phyloP scores from a whole-genome alignment of 2,113 vertebrate genomes.

The Cichladusa arquata region DNA sequence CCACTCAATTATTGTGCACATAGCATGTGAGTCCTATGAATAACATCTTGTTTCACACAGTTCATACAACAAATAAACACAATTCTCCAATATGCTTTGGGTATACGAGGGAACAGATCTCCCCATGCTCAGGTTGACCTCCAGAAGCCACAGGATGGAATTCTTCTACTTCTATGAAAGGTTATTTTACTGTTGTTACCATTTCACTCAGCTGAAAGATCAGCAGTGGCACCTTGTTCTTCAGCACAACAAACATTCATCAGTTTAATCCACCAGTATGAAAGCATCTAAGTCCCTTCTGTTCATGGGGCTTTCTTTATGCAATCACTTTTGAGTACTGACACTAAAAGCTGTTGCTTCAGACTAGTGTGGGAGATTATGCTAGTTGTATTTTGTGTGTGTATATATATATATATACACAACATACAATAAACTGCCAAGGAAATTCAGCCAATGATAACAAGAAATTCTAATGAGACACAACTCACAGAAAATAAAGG shows the following conservation, averaged over 20 bases:
- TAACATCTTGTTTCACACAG: not conserved
- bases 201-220: not conserved
- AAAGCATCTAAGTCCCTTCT: not conserved
- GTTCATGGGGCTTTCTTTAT: not conserved
- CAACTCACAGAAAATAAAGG: not conserved
- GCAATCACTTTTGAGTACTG: not conserved
- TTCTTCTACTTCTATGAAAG: not conserved
- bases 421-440: rapidly evolving
- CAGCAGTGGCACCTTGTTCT: not conserved
- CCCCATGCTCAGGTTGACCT: rapidly evolving
- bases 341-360: not conserved
- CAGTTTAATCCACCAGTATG: not conserved
- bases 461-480: not conserved
- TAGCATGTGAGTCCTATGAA: rapidly evolving
- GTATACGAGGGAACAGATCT: not conserved
- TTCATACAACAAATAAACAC: not conserved
- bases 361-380: not conserved
- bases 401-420: rapidly evolving
- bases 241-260: not conserved
- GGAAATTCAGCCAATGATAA: not conserved
- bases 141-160: not conserved
- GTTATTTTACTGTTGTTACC: not conserved
- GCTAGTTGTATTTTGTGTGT: not conserved
- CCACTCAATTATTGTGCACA: rapidly evolving
- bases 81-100: not conserved